phyloP scores from a whole-genome alignment of 2,888 invertebrate species.

The Epinotia demarniana region DNA sequence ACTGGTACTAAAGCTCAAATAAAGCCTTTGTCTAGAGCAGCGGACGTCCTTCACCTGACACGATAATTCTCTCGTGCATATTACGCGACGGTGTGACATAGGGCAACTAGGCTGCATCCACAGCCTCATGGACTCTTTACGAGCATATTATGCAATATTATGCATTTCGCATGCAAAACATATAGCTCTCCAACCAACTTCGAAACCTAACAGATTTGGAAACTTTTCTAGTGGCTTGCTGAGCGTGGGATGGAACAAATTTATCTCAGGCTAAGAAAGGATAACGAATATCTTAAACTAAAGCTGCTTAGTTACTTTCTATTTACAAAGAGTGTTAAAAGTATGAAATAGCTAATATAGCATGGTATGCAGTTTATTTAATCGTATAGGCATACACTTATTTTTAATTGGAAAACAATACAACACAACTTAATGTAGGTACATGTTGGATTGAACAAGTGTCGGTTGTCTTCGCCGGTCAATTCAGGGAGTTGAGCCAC shows the following conservation, averaged over 20 bases:
- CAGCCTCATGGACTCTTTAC: constrained; percentile 66
- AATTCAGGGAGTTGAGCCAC: too few relatives aligned
- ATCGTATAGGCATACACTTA: too few relatives aligned
- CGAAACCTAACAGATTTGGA: constrained; percentile 34
- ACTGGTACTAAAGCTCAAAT: too few relatives aligned
- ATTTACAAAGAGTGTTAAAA: not conserved
- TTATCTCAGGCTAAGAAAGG: not conserved
- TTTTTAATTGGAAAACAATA: too few relatives aligned
- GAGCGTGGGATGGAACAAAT: constrained; percentile 6
- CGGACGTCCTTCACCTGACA: too few relatives aligned
- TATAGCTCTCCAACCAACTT: constrained; percentile 55
- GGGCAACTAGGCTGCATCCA: constrained; percentile 53
- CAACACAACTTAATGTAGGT: too few relatives aligned
- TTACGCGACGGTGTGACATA: constrained; percentile 50
- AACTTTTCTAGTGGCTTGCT: constrained; percentile 24
- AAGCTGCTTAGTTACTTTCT: not conserved
- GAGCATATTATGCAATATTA: constrained; percentile 71
- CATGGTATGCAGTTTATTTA: too few relatives aligned
- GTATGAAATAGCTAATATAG: not conserved
- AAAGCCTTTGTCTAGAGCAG: too few relatives aligned
- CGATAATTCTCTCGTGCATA: not conserved
- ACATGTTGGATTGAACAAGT: too few relatives aligned
- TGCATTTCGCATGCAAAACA: constrained; percentile 69
- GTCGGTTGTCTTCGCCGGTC: too few relatives aligned
- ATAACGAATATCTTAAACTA: not conserved